Base-by-base conservation (phyloP, 1,140 invertebrate genomes). In the Arctopsyche grandis region DNA sequence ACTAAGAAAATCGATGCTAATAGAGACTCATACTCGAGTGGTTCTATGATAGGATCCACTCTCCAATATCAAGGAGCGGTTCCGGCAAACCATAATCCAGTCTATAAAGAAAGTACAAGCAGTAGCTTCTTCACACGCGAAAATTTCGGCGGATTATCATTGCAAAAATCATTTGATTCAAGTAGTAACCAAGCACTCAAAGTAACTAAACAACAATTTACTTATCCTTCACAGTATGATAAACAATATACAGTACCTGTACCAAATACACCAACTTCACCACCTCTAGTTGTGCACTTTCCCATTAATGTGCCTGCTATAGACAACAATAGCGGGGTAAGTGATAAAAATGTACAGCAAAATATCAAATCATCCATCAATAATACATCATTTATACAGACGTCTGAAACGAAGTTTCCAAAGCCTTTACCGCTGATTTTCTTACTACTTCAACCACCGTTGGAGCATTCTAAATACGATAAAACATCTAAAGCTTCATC, bases 191-290 rank as follows among this genome's bases (percentile, higher is more conserved):
- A 82, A 82, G 70, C 69, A 9, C 75, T 82, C 14, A 82, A 82
- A 80, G 69, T 82, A 56, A 80, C 78, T 22, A 82, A 82, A 71
- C 81, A 82, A 66, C 81, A 82, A 75, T 82, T 80, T 58, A 82
- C 81, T 4, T 82, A 82, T 80, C 81, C 81, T 19, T 82, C 81
- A 14, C 56, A 14, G 7, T 80, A 56, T 24, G 81, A 82, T 69
- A 82, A 78, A 26, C 75, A 82, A 44, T 82, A 82, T 56, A 78
- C 77, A 46, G 21, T 79, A 43, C 69, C 77, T n/a, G 76, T 79
- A 7, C 81, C 81, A 1, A 44, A 78, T 76, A 26, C 24, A 0
- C 78, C 69, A 38, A 24, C 71, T 0, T 16, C 60, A 26, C 75
- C 77, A 46, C 79, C 70, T 7, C 58, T 79, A 19, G 43, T 80